These are phyloP conservation scores for Tachycineta bicolor DNA, from an alignment of 2,113 vertebrate species.

Conservation along the genomic window DNA sequence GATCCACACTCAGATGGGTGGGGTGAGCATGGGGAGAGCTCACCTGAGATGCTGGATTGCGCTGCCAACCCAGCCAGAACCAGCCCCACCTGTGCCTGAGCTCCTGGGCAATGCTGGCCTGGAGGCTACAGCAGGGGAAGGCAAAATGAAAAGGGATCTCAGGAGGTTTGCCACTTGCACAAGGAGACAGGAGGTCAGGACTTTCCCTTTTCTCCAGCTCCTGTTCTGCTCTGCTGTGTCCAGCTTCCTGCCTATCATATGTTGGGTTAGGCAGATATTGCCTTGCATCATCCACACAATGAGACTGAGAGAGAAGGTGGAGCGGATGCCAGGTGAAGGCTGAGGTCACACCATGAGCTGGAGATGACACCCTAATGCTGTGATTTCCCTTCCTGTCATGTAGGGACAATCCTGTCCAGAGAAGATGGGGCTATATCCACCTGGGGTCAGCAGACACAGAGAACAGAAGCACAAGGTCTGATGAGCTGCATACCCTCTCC, in stretches of 20 bases:
- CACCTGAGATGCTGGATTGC: background rate
- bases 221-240: background rate
- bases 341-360: background rate
- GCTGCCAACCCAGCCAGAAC: background rate
- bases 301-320: background rate
- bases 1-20: rapidly evolving
- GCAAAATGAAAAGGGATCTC: background rate
- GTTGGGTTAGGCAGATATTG: background rate
- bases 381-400: background rate
- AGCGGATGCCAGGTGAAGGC: rapidly evolving
- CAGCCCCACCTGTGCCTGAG: background rate
- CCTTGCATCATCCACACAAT: background rate
- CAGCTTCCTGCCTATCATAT: background rate
- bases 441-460: background rate
- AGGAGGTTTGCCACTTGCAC: background rate
- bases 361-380: background rate
- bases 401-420: background rate
- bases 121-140: background rate
- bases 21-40: background rate
- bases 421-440: background rate
- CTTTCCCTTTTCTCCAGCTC: background rate
- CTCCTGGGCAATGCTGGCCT: background rate
- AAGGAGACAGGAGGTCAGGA: background rate
- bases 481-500: background rate
- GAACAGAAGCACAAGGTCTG: background rate